Evolutionary conservation across 2,113 vertebrate genomes (phyloP).

Genomic region (Ptychochromis oligacanthus): DNA sequence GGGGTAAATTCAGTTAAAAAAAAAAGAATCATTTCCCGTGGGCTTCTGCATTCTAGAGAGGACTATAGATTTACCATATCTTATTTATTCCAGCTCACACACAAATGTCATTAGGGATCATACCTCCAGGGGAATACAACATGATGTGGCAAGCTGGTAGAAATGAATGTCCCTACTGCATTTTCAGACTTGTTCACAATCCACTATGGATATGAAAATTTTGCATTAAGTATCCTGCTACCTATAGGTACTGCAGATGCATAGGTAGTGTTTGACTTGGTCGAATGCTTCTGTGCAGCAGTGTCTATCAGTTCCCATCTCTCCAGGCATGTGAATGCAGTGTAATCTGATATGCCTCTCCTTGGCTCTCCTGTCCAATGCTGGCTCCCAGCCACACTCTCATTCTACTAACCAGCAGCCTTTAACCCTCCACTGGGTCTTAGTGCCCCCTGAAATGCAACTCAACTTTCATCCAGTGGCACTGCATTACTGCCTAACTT

Average conservation of each 20-base stretch:
- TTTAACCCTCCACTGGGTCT: slow-evolving; percentile 63
- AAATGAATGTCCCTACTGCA: background rate
- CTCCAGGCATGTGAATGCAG: slow-evolving; percentile 79
- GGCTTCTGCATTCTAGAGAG: slow-evolving; percentile 6
- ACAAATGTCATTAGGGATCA: slow-evolving; percentile 14
- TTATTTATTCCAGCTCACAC: slow-evolving; percentile 12
- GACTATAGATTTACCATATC: slow-evolving; percentile 38
- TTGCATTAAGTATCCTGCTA: slow-evolving; percentile 11
- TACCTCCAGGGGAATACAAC: slow-evolving; percentile 24
- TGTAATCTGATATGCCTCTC: slow-evolving; percentile 82
- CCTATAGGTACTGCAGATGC: slow-evolving; percentile 37
- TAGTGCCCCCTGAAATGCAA: slow-evolving; percentile 53
- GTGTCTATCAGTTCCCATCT: slow-evolving; percentile 71
- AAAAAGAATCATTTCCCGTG: slow-evolving; percentile 6
- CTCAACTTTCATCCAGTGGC: background rate
- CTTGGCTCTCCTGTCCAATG: slow-evolving; percentile 73
- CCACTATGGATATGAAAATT: slow-evolving; percentile 10
- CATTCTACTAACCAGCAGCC: slow-evolving; percentile 64
- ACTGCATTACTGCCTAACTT: slow-evolving; percentile 15
- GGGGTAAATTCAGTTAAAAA: slow-evolving; percentile 17
- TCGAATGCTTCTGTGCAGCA: slow-evolving; percentile 49
- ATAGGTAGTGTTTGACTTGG: slow-evolving; percentile 25
- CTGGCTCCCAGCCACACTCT: slow-evolving; percentile 73
- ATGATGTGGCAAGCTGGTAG: slow-evolving; percentile 8
- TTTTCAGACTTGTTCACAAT: slow-evolving; percentile 10